Evolutionary conservation across 2,113 vertebrate genomes (phyloP).

Genomic region (Arizona elegans): DNA sequence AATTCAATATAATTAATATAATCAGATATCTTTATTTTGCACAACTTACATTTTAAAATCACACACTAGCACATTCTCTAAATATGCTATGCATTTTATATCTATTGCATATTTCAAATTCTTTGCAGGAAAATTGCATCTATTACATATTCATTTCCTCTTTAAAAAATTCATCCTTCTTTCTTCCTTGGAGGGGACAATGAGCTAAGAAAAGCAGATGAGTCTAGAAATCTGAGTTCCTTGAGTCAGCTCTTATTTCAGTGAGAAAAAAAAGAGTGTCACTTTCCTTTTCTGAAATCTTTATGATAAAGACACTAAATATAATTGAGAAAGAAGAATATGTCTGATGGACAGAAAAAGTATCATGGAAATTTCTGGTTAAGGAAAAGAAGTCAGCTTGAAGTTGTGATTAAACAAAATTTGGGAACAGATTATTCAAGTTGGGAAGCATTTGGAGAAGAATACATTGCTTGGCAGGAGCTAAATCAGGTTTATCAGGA

Average conservation of each 20-base stretch:
- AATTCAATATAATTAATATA: conserved; percentile 38
- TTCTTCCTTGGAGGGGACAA: not conserved
- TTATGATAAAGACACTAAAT: not conserved
- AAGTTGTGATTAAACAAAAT: not conserved
- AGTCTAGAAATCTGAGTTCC: not conserved
- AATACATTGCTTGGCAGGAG: not conserved
- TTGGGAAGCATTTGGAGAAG: not conserved
- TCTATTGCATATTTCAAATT: not conserved
- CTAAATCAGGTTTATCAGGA: not conserved
- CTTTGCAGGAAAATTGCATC: not conserved
- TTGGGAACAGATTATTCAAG: not conserved
- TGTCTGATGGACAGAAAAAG: not conserved
- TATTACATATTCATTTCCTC: not conserved
- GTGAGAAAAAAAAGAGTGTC: not conserved
- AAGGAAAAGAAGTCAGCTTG: not conserved
- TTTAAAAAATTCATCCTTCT: not conserved
- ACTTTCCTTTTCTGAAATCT: not conserved
- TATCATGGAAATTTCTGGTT: not conserved
- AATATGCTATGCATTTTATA: not conserved
- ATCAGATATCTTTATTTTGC: conserved; percentile 52
- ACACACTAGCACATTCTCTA: not conserved
- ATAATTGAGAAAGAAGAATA: not conserved
- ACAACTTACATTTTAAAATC: conserved; percentile 36
- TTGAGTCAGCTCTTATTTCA: not conserved
- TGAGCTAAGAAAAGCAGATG: not conserved